Conservation (phyloP, 92 coral and sea anemone genomes). For the Micromussa lordhowensis region DNA sequence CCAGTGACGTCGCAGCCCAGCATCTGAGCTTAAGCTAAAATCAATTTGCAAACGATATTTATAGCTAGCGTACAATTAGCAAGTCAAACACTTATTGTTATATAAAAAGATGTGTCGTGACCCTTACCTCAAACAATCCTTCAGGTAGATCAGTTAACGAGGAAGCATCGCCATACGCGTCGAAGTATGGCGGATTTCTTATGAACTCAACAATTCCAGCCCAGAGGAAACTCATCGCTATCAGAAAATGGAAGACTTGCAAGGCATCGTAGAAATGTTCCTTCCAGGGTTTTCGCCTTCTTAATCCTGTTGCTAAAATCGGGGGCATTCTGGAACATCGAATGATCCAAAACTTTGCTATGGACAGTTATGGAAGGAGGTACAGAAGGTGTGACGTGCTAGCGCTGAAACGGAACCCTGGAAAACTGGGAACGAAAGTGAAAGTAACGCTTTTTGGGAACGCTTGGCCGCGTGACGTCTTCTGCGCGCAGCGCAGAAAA, state of each 20-base stretch:
- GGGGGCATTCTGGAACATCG: slow-evolving; percentile 65
- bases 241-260: slow-evolving; percentile 82
- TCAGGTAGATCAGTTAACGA: slow-evolving; percentile 79
- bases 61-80: not conserved
- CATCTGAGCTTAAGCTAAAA: too few relatives aligned
- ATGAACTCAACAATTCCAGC: slow-evolving; percentile 94
- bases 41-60: not conserved
- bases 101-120: not conserved
- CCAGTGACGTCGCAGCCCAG: too few relatives aligned
- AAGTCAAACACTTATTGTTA: not conserved
- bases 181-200: slow-evolving; percentile 91
- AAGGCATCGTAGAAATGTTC: slow-evolving; percentile 47
- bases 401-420: not conserved
- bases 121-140: slow-evolving; percentile 87
- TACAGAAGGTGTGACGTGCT: not conserved
- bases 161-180: slow-evolving; percentile 94
- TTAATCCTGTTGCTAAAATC: slow-evolving; percentile 47
- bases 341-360: not conserved
- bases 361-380: not conserved
- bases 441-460: not conserved
- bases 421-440: slow-evolving; percentile 21
- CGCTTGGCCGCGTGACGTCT: too few relatives aligned
- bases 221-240: slow-evolving; percentile 79
- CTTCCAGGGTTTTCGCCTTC: slow-evolving; percentile 60
- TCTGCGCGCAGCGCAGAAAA: not conserved